These are phyloP conservation scores for Ptyas mucosa DNA, from an alignment of 2,113 vertebrate species.

Conservation along the genomic window DNA sequence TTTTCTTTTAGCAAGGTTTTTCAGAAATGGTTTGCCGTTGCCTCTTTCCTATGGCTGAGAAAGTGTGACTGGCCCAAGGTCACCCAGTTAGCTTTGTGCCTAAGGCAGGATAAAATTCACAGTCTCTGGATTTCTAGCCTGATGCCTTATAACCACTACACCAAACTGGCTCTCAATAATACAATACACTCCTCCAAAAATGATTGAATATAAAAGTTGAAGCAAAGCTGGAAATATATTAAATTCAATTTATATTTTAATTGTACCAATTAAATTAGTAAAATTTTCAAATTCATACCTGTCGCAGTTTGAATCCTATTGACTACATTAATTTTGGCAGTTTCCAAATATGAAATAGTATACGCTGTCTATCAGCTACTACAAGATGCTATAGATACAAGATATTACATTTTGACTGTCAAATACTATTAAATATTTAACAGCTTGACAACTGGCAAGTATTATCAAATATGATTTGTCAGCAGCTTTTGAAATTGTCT, in stretches of 20 bases:
- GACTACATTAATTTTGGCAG: neutral
- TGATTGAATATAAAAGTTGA: neutral
- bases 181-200: neutral
- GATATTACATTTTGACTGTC: neutral
- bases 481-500: neutral
- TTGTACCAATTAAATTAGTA: neutral
- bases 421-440: neutral
- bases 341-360: neutral
- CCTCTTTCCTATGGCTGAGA: neutral
- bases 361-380: neutral
- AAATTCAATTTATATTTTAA: neutral
- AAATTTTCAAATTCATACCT: neutral
- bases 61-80: neutral
- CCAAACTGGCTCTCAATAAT: neutral
- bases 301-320: neutral
- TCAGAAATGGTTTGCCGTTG: neutral
- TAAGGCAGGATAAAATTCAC: neutral
- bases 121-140: neutral
- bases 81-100: neutral
- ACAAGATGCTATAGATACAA: neutral
- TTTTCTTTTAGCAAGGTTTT: neutral
- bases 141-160: neutral
- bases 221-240: neutral
- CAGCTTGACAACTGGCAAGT: neutral
- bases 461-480: neutral